These are phyloP conservation scores for Escarpia spicata DNA, from an alignment of 2,888 invertebrate genomes.

Conservation along the genomic window DNA sequence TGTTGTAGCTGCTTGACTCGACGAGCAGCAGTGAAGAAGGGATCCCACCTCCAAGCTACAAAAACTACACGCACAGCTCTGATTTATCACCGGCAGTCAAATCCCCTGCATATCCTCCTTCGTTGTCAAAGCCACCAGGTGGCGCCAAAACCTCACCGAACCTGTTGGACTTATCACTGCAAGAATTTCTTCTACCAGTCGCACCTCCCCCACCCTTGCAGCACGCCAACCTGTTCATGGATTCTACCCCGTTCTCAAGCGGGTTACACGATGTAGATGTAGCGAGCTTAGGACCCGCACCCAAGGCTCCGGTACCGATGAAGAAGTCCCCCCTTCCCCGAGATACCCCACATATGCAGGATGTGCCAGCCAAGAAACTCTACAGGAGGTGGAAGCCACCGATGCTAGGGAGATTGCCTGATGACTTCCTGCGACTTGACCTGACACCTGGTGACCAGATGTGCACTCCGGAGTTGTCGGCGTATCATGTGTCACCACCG, in stretches of 20 bases:
- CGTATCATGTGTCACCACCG: not conserved
- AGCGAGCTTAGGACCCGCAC: constrained; percentile 18
- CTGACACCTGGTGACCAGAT: constrained; percentile 17
- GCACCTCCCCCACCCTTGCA: not conserved
- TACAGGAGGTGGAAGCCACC: constrained; percentile 81
- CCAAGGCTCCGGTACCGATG: constrained; percentile 30
- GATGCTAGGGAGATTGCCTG: constrained; percentile 80
- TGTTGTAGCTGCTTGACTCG: not conserved
- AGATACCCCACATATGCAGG: constrained; percentile 28
- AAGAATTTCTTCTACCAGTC: constrained; percentile 13
- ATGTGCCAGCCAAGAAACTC: constrained; percentile 18
- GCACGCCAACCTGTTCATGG: not conserved
- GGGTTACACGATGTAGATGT: not conserved
- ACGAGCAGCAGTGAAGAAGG: constrained; percentile 33
- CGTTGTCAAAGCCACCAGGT: not conserved
- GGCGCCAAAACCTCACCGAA: not conserved
- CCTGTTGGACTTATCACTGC: constrained; percentile 22
- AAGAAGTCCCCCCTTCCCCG: constrained; percentile 34
- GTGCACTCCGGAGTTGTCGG: not conserved
- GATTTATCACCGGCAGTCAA: not conserved
- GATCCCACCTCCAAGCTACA: constrained; percentile 28
- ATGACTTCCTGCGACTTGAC: constrained; percentile 76
- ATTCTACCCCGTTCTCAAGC: not conserved
- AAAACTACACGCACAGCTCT: constrained; percentile 14
- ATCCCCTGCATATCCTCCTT: not conserved